Base-by-base conservation (phyloP, 2,797 vertebrate species). In the Hypotaenidia okinawae region DNA sequence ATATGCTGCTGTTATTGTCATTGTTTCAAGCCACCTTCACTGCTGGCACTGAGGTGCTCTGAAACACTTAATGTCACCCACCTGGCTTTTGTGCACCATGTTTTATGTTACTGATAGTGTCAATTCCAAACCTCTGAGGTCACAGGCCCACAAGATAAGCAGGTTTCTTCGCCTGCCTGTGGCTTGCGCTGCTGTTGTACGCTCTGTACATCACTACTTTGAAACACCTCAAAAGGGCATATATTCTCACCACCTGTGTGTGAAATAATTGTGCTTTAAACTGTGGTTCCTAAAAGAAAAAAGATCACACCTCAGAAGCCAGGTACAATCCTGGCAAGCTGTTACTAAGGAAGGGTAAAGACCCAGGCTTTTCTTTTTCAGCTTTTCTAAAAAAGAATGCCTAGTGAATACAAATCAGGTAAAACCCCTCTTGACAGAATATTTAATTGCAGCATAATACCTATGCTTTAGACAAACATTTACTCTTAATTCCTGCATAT, bases 361-460 rank as follows among this genome's bases (percentile, higher is more conserved):
- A 88, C 32, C 7, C 10, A 88, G 19, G 33, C 39, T 92, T 87
- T 85, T 33, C 41, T 84, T 93, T 90, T 88, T 82, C 57, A 84
- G 74, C 25, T 90, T 88, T 84, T 75, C 39, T 76, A 51, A 88
- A 85, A 91, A 27, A 47, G 45, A 89, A 54, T 57, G 5, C 70
- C 84, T 75, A 22, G 41, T 52, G 75, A 87, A 80, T 81, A 84
- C 51, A 68, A 91, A 94, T 77, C 39, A 91, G 80, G 30, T 22
- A 6, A 87, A 94, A 70, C 0, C 0, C 12, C 27, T 79, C 64
- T 78, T 82, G 74, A 54, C 52, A 93, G 59, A 82, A 70, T 75
- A 93, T 90, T 76, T 94, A 92, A 91, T 68, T 88, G 51, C 52
- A 84, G 67, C 17, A 43, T 82, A 76, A 91, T 76, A 84, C 35